Evolutionary conservation across 2,888 invertebrate genomes (phyloP), one percentile per base, ranked within the genome.

Genomic region (Leptopilina syphax): DNA sequence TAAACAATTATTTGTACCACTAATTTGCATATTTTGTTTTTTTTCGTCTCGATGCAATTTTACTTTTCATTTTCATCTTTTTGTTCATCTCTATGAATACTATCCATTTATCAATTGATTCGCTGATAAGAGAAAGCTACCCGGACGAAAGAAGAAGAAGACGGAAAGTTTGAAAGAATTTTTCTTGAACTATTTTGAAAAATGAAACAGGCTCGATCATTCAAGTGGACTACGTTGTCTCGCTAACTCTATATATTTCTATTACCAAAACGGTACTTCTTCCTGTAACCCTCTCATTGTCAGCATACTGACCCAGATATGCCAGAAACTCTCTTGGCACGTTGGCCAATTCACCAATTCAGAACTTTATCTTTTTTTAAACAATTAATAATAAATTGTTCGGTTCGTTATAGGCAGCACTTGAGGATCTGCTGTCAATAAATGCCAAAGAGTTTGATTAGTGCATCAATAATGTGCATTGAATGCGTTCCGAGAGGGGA

Each of bases 321-420:
- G 82, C 80, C 81, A 82, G 78, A 82, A 80, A 78, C 80, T 81
- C 81, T 83, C 80, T 83, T 83, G 83, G 83, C 83, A 76, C 80
- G 76, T 80, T 81, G 78, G 82, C 82, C 82, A 82, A 83, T 81
- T 83, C 81, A 79, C 81, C 80, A 83, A 80, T 79, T 73, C 80
- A 77, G 76, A 81, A 73, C 80, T 78, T 78, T 79, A 82, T 82
- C 82, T 82, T 83, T 82, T 73, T 73, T 73, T 44, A 44, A 44
- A 44, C 8, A 73, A 57, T 27, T 57, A 54, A 57, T 73, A n/a
- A 73, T 73, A 73, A 34, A 73, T 73, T 57, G n/a, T 34, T 27
- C 50, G 47, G 24, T 47, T 73, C 10, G 12, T 34, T 73, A 50
- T n/a, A 8, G 13, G 34, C n/a, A 73, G 54, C 13, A 44, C 24